Percentiles rank a stretch among this genome's conserved stretches.
Evolutionary conservation across 2,888 invertebrate species (phyloP).

Genomic region (Plebejus anna): DNA sequence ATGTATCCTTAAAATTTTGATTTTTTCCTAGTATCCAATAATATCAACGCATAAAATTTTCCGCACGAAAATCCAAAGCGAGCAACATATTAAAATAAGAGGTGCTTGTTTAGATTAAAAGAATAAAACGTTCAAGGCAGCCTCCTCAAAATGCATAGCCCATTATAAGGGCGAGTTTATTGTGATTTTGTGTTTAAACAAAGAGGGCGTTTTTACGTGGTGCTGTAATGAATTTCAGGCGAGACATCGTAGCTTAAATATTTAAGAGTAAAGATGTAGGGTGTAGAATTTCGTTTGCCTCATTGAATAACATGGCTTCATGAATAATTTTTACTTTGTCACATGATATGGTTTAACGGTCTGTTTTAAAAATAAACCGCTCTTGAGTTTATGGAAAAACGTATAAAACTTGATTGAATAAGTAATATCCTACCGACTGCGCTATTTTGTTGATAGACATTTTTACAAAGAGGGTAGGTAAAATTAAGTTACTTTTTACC

Average conservation of each 20-base stretch:
- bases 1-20: too few relatives aligned
- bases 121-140: constrained; percentile 43
- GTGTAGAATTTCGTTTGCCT: constrained; percentile 61
- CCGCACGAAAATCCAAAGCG: not conserved
- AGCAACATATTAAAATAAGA: constrained; percentile 26
- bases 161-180: constrained; percentile 71
- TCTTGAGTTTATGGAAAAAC: not conserved
- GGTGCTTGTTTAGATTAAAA: constrained; percentile 48
- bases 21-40: not conserved
- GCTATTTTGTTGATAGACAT: not conserved
- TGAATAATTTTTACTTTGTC: constrained; percentile 66
- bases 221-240: constrained; percentile 64
- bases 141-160: constrained; percentile 65
- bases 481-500: too few relatives aligned
- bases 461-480: not conserved
- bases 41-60: not conserved
- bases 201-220: constrained; percentile 67
- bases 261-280: constrained; percentile 59
- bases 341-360: constrained; percentile 35
- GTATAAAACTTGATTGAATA: constrained; percentile 16
- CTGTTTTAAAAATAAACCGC: constrained; percentile 30
- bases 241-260: constrained; percentile 69
- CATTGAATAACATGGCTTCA: constrained; percentile 76
- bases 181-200: constrained; percentile 76
- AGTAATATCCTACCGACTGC: constrained; percentile 4